phyloP scores from a whole-genome alignment of 2,797 vertebrate genomes.

The Pantherophis alleghaniensis region DNA sequence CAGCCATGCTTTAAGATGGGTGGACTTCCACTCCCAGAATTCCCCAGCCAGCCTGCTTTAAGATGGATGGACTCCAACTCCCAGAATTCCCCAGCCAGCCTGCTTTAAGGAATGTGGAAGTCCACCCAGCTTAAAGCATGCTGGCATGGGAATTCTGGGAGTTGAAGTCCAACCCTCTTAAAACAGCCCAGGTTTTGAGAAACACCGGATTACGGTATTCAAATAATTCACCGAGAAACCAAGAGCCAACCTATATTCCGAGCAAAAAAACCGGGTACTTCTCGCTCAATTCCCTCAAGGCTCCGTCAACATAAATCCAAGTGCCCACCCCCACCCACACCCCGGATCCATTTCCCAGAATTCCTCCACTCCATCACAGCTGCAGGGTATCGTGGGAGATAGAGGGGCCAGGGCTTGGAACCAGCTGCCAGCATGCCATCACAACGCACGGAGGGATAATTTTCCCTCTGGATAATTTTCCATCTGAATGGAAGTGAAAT shows the following conservation, averaged over 20 bases:
- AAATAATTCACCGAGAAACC: not conserved
- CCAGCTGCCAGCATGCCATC: not conserved
- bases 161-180: not conserved
- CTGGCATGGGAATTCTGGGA: not conserved
- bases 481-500: not conserved
- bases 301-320: not conserved
- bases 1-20: not conserved
- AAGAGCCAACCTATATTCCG: not conserved
- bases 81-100: not conserved
- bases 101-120: not conserved
- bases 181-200: not conserved
- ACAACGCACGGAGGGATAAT: no score
- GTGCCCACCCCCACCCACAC: accelerated
- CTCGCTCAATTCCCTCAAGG: not conserved
- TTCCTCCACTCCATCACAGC: not conserved
- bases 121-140: not conserved
- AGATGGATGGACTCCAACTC: accelerated
- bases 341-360: not conserved
- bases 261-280: not conserved
- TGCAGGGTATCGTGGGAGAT: not conserved
- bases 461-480: not conserved
- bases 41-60: no score
- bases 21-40: no score
- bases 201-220: not conserved
- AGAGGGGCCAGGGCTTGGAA: not conserved